Evolutionary conservation across 2,113 vertebrate genomes (phyloP), one percentile per base, ranked within the genome.

Genomic region (Scomber colias): DNA sequence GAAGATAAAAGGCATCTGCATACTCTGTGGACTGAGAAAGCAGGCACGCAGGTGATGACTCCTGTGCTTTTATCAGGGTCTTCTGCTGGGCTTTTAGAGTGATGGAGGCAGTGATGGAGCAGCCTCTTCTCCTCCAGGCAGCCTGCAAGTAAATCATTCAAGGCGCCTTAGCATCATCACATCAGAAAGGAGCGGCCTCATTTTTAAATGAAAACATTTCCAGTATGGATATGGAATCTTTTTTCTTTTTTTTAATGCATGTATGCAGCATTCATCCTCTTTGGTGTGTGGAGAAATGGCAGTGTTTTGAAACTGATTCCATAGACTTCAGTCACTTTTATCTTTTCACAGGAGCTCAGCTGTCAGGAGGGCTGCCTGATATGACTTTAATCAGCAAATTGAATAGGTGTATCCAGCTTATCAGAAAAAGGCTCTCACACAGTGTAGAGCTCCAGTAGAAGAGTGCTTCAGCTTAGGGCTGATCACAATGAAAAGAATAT

Each of bases 31-130:
- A 70, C 19, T 48, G 65, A 75, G 44, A 76, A 40, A 73, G 53
- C 13, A 59, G 44, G 17, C 14, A 48, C 19, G 59, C 16, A 16
- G 64, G 9, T 24, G 45, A 17, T 24, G 45, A 17, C 72, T 75
- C 51, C 11, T 67, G 30, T 46, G 46, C 56, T 62, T 87, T 88
- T 56, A 71, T 83, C 95, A 96, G 95, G 96, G 77, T 96, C 90
- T 96, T 97, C 71, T 92, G 94, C 82, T 95, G 95, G 95, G 91
- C 94, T 10, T 96, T 96, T 3, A 95, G 95, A 30, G 94, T 88
- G 93, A 97, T 84, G 80, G 71, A 94, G 95, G 94, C 93, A 16
- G 94, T 90, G 93, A 97, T 83, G 62, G 61, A 94, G 94, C 93
- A 91, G 94, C 11, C 81, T 95, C 50, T 95, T 95, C 75, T 81